A percentile compares a stretch with the other conserved stretches of the same genome.
Conservation (phyloP, 2,888 invertebrate species). For the Drosophila subquinaria region DNA sequence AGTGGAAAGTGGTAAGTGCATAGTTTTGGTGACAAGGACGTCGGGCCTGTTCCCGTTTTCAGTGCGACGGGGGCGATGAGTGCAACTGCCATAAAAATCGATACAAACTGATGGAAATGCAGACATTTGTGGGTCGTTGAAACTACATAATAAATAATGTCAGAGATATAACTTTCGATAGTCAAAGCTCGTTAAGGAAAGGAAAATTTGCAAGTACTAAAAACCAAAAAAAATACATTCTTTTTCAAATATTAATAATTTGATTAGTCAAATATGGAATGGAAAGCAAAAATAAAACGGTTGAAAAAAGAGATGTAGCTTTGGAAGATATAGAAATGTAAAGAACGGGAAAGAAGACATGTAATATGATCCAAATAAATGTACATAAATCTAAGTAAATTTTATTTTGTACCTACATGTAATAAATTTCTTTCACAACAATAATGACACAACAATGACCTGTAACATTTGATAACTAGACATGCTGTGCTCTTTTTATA, state of each 20-base stretch:
- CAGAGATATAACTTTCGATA: background rate
- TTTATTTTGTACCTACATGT: background rate
- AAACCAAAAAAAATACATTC: background rate
- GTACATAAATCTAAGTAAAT: background rate
- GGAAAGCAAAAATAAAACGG: too few species aligned
- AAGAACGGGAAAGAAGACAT: too few species aligned
- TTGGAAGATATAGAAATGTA: background rate
- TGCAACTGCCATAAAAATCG: constrained; percentile 51
- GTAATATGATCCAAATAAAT: background rate
- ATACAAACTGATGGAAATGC: constrained; percentile 34
- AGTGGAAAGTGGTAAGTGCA: constrained; percentile 14
- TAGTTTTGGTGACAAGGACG: constrained; percentile 68
- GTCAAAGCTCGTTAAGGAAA: background rate
- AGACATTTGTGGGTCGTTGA: constrained; percentile 9
- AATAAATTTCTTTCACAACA: constrained; percentile 1
- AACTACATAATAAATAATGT: background rate
- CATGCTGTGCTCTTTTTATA: constrained; percentile 8
- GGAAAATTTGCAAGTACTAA: background rate
- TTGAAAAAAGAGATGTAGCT: too few species aligned
- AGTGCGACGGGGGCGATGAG: constrained; percentile 23
- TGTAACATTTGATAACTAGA: constrained; percentile 10
- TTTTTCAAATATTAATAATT: background rate
- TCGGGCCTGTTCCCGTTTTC: constrained; percentile 24
- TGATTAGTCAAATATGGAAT: too few species aligned
- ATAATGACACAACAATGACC: constrained; percentile 33